Conservation (phyloP, 2,797 vertebrate genomes). For the Halcyon chelicuti region DNA sequence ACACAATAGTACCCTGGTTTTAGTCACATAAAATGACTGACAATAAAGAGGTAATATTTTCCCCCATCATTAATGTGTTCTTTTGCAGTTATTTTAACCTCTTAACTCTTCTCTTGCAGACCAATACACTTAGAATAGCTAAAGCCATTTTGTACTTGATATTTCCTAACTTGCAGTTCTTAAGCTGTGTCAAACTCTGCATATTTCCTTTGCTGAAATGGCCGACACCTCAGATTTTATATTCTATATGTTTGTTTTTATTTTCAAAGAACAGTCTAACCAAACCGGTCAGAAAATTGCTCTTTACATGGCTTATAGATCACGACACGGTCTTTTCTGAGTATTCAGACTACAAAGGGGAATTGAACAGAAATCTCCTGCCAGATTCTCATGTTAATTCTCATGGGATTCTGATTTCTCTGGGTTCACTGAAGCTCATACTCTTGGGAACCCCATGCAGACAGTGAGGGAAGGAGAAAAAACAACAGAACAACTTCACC, state of each 20-base stretch:
- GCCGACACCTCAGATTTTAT: not conserved
- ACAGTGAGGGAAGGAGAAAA: not conserved
- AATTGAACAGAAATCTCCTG: not conserved
- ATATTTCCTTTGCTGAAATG: not conserved
- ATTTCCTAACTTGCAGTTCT: not conserved
- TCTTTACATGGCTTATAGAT: accelerated
- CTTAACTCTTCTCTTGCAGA: not conserved
- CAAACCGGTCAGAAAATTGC: not conserved
- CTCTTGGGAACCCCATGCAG: not conserved
- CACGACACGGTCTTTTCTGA: not conserved
- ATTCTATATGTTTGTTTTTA: accelerated
- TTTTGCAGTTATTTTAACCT: not conserved
- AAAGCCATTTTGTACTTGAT: not conserved
- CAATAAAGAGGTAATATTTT: not conserved
- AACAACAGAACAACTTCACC: not conserved
- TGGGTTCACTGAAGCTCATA: not conserved
- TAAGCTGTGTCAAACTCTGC: not conserved
- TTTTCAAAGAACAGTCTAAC: not conserved
- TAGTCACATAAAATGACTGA: not conserved
- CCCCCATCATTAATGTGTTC: not conserved
- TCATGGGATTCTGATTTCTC: not conserved
- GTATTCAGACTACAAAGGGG: not conserved
- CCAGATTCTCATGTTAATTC: not conserved
- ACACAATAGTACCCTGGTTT: not conserved
- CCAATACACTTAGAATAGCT: not conserved